Conservation (phyloP, 2,888 invertebrate species). For the Plemyria rubiginata region DNA sequence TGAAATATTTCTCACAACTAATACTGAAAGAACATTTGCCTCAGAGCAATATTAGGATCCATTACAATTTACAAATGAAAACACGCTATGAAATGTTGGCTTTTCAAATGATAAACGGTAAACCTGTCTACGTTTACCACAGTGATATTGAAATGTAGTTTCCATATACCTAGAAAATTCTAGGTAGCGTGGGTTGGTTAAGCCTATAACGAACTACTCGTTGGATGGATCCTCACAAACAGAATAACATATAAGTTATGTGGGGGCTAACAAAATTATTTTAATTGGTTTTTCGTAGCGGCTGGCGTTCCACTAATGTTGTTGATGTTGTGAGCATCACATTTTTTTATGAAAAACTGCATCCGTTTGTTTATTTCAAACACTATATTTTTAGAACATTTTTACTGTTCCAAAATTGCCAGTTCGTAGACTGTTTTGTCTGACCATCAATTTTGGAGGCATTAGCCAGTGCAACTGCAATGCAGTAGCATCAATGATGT, state of each 20-base stretch:
- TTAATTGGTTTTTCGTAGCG: not conserved
- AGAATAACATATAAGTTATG: conserved; percentile 10
- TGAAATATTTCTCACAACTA: not conserved
- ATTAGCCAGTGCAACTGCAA: conserved; percentile 26
- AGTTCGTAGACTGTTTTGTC: not conserved
- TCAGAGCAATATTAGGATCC: conserved; percentile 20
- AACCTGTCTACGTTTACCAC: conserved; percentile 15
- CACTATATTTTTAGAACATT: too few species aligned
- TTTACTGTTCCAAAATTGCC: not conserved
- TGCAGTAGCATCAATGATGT: conserved; percentile 35
- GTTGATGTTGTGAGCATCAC: not conserved
- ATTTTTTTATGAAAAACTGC: not conserved
- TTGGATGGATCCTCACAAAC: conserved; percentile 4
- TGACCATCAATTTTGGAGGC: conserved; percentile 14
- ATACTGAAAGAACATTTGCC: conserved; percentile 5
- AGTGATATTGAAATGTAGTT: conserved; percentile 27
- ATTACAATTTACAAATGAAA: conserved; percentile 22
- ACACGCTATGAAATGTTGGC: conserved; percentile 19
- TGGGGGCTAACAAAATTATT: not conserved
- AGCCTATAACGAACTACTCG: not conserved
- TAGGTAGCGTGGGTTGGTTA: conserved; percentile 4
- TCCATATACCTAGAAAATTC: not conserved
- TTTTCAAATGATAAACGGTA: conserved; percentile 15
- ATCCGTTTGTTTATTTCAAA: not conserved
- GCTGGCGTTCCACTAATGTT: not conserved